Percentiles rank a stretch among this genome's conserved stretches.
These are phyloP conservation scores for Xylota sylvarum DNA, from an alignment of 2,888 invertebrate genomes.

Conservation along the genomic window DNA sequence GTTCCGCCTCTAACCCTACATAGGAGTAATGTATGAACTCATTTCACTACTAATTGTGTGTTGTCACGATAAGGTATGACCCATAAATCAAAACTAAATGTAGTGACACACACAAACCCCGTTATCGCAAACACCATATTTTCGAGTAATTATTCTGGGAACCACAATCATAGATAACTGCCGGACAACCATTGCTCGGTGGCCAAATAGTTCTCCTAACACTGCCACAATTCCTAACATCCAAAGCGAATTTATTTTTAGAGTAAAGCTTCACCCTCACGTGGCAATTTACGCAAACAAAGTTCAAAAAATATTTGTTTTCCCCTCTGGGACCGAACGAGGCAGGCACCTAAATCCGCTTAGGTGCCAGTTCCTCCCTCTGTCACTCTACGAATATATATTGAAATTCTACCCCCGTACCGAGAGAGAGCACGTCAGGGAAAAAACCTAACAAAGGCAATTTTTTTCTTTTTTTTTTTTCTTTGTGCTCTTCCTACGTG, in stretches of 20 bases:
- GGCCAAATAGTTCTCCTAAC: background rate
- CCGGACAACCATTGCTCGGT: background rate
- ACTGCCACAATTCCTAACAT: background rate
- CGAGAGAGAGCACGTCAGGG: constrained; percentile 4
- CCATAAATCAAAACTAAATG: constrained; percentile 16
- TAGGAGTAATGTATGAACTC: too few species aligned
- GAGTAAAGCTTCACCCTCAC: constrained; percentile 18
- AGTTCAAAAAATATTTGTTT: constrained; percentile 47
- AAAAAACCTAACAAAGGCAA: constrained; percentile 24
- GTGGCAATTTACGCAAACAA: constrained; percentile 43
- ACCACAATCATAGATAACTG: background rate
- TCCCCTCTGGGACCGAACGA: background rate
- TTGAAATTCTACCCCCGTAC: constrained; percentile 48
- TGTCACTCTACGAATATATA: background rate
- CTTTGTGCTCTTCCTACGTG: constrained; percentile 45
- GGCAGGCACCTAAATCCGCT: constrained; percentile 59
- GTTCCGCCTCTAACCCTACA: background rate
- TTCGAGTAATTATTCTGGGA: constrained; percentile 14
- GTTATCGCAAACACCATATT: constrained; percentile 17
- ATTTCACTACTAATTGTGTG: background rate
- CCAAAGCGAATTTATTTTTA: constrained; percentile 8
- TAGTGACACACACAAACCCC: constrained; percentile 5
- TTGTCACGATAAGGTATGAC: background rate
- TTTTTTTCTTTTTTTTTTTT: constrained; percentile 29
- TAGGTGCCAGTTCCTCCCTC: constrained; percentile 8